Conservation (phyloP, 2,113 vertebrate genomes). For the Egretta garzetta region DNA sequence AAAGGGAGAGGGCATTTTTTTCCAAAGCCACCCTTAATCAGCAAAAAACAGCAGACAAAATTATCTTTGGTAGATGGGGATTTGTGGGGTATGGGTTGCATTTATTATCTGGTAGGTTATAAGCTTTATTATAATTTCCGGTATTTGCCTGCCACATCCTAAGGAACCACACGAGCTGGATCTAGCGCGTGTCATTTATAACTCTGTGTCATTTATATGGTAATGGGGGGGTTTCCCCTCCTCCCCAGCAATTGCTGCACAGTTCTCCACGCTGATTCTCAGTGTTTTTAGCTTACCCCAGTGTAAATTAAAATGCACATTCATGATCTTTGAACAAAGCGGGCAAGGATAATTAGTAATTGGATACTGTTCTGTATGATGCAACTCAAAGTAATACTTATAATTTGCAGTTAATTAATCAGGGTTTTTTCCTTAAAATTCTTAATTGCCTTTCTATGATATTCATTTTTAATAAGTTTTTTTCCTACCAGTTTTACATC, state of each 20-base stretch:
- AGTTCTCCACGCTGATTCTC: not conserved
- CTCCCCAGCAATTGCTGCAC: not conserved
- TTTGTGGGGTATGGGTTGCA: slow-evolving; percentile 37
- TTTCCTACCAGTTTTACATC: slow-evolving; percentile 2
- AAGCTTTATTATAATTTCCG: slow-evolving; percentile 55
- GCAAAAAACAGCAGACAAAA: slow-evolving; percentile 44
- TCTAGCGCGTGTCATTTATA: not conserved
- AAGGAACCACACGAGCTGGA: not conserved
- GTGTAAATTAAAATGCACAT: slow-evolving; percentile 23
- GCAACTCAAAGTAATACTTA: slow-evolving; percentile 44
- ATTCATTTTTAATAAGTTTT: slow-evolving; percentile 40
- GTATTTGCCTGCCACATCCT: not conserved
- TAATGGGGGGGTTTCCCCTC: slow-evolving; percentile 15
- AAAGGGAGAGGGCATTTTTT: not conserved
- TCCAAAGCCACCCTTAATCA: slow-evolving; percentile 40
- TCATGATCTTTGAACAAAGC: slow-evolving; percentile 36
- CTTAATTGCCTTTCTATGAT: slow-evolving; percentile 47
- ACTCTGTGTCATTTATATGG: slow-evolving; percentile 24
- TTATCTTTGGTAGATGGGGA: slow-evolving; percentile 41
- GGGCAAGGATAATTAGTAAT: slow-evolving; percentile 22
- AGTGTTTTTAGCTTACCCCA: not conserved
- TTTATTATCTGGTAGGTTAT: slow-evolving; percentile 45
- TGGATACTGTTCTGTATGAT: not conserved
- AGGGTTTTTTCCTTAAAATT: not conserved
- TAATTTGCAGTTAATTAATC: slow-evolving; percentile 64